phyloP scores from a whole-genome alignment of 2,888 invertebrate genomes.

The Ophioninae sp. region DNA sequence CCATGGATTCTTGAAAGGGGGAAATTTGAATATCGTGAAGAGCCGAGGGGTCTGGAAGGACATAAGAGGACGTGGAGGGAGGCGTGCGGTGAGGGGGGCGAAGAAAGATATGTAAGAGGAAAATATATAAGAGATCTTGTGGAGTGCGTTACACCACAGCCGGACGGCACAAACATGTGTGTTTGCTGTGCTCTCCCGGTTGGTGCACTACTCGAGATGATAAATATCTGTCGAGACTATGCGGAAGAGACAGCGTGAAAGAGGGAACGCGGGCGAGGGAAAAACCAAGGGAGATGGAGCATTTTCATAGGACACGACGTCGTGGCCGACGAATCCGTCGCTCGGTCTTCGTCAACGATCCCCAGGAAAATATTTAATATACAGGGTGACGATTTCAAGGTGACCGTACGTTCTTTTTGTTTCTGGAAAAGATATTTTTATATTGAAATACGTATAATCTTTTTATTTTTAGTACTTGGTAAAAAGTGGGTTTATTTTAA shows the following conservation, averaged over 20 bases:
- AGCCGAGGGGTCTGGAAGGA: slow-evolving; percentile 4
- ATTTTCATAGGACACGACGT: slow-evolving; percentile 45
- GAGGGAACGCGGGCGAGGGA: slow-evolving; percentile 33
- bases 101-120: slow-evolving; percentile 22
- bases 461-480: not conserved
- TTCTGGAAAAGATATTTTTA: not conserved
- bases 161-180: slow-evolving; percentile 53
- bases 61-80: too few species aligned
- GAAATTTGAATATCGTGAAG: slow-evolving; percentile 50
- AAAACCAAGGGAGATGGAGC: slow-evolving; percentile 44
- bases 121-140: slow-evolving; percentile 18
- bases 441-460: not conserved
- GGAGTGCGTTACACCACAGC: slow-evolving; percentile 40
- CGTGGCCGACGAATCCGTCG: slow-evolving; percentile 49
- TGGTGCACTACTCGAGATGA: slow-evolving; percentile 61
- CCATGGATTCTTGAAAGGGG: slow-evolving; percentile 24
- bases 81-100: not conserved
- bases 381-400: slow-evolving; percentile 14
- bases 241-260: slow-evolving; percentile 45
- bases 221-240: slow-evolving; percentile 59
- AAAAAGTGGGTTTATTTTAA: not conserved
- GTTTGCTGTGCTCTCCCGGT: slow-evolving; percentile 62
- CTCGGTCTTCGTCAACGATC: slow-evolving; percentile 72
- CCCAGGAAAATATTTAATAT: slow-evolving; percentile 59
- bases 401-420: not conserved